phyloP scores from a whole-genome alignment of 1,140 invertebrate genomes.

The Ladona fulva region DNA sequence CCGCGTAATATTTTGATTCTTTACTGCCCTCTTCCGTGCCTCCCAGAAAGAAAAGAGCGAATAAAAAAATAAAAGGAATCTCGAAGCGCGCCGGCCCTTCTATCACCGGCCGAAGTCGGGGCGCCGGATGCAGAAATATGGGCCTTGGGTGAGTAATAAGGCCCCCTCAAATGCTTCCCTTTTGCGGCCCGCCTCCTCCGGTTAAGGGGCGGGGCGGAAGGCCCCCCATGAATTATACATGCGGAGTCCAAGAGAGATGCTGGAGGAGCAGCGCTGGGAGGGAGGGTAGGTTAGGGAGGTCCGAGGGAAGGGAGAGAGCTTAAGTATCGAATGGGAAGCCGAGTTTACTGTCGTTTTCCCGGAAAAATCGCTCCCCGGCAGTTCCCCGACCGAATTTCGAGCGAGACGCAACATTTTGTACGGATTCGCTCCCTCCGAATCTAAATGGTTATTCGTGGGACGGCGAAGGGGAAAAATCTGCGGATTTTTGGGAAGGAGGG shows the following conservation, averaged over 20 bases:
- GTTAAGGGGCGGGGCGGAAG: not conserved
- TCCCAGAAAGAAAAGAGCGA: no score
- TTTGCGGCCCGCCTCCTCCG: not conserved
- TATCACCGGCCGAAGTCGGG: not conserved
- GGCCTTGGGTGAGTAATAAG: not conserved
- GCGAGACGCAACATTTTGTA: no score
- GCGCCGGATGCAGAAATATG: not conserved
- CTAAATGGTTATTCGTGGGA: no score
- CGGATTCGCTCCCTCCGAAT: no score
- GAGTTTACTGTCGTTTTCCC: not conserved
- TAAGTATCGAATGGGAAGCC: not conserved
- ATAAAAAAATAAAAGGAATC: no score
- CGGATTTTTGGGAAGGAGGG: no score
- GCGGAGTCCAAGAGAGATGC: not conserved
- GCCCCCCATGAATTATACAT: constrained; percentile 9
- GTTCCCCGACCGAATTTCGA: no score
- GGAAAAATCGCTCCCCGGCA: no score
- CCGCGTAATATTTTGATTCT: no score
- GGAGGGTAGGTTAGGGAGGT: not conserved
- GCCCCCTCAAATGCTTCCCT: not conserved
- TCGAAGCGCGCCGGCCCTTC: not conserved
- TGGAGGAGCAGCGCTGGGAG: not conserved
- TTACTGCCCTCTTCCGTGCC: no score
- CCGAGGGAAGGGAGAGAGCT: not conserved
- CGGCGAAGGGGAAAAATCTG: no score